Evolutionary conservation across 23 tunicate genomes (phyloP).

Genomic region (Diplosoma virens): DNA sequence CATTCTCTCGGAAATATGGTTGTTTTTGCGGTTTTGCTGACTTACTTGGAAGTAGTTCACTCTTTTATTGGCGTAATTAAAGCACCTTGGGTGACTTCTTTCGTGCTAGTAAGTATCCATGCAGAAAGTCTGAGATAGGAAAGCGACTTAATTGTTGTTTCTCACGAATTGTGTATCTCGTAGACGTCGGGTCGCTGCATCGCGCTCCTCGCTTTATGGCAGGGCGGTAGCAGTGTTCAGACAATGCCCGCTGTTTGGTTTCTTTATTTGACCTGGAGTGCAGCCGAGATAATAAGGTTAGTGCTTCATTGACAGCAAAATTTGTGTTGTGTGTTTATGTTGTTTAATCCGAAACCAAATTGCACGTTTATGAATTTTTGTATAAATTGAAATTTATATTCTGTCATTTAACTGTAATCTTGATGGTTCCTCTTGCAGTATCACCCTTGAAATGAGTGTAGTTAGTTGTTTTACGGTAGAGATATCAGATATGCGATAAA

Average conservation of each 20-base stretch:
- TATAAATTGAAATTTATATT: too few relatives aligned
- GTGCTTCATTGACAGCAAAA: too few relatives aligned
- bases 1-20: slow-evolving; percentile 40
- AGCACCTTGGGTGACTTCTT: slow-evolving; percentile 39
- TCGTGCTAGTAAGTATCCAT: slow-evolving; percentile 39
- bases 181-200: slow-evolving; percentile 53
- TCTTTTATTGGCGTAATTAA: slow-evolving; percentile 35
- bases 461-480: too few relatives aligned
- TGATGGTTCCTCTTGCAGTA: too few relatives aligned
- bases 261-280: slow-evolving; percentile 59
- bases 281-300: slow-evolving; percentile 54
- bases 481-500: too few relatives aligned
- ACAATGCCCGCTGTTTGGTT: slow-evolving; percentile 20
- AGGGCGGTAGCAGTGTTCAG: slow-evolving; percentile 19
- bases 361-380: too few relatives aligned
- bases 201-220: slow-evolving; percentile 57
- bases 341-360: too few relatives aligned
- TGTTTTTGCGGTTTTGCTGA: slow-evolving; percentile 45
- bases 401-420: too few relatives aligned
- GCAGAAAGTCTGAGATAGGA: too few relatives aligned
- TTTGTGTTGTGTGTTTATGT: too few relatives aligned
- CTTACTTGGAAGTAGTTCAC: slow-evolving; percentile 59
- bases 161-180: background rate
- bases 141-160: background rate
- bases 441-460: too few relatives aligned